Evolutionary conservation across 1,140 invertebrate genomes (phyloP).

Genomic region (Limonius californicus): DNA sequence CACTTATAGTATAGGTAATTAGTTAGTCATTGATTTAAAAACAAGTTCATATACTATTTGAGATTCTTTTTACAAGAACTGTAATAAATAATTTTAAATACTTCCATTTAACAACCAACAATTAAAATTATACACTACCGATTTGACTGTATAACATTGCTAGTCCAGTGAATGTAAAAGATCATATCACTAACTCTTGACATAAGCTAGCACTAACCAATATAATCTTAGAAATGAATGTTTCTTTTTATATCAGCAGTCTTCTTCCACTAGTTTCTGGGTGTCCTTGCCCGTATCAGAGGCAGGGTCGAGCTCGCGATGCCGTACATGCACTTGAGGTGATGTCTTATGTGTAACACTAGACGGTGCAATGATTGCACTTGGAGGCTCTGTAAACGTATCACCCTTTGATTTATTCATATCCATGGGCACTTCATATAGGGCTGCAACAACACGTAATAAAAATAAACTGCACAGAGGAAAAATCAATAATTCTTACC

Average conservation of each 20-base stretch:
- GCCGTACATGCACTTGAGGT: constrained; percentile 67
- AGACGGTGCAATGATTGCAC: constrained; percentile 74
- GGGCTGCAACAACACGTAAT: constrained; percentile 51
- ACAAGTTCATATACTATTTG: neutral
- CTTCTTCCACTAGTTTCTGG: constrained; percentile 83
- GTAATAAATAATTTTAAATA: constrained; percentile 7
- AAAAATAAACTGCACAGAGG: too few species aligned
- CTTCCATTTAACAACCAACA: constrained; percentile 1
- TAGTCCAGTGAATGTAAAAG: neutral
- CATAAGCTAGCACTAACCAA: constrained; percentile 29
- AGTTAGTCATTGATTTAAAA: too few species aligned
- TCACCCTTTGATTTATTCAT: constrained; percentile 59
- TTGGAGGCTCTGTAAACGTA: constrained; percentile 56
- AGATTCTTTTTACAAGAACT: neutral
- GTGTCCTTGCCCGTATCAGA: constrained; percentile 90
- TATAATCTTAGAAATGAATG: constrained; percentile 19
- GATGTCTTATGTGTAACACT: constrained; percentile 72
- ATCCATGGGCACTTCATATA: constrained; percentile 76
- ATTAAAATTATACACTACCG: constrained; percentile 6
- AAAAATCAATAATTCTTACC: constrained; percentile 40
- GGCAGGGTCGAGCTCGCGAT: constrained; percentile 77
- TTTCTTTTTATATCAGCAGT: constrained; percentile 50
- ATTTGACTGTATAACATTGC: neutral
- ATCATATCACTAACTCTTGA: constrained; percentile 18
- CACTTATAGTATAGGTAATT: too few species aligned